Percentiles rank a stretch among this genome's conserved stretches.
phyloP scores from a whole-genome alignment of 2,797 vertebrate genomes.

The Chaenodraco wilsoni region DNA sequence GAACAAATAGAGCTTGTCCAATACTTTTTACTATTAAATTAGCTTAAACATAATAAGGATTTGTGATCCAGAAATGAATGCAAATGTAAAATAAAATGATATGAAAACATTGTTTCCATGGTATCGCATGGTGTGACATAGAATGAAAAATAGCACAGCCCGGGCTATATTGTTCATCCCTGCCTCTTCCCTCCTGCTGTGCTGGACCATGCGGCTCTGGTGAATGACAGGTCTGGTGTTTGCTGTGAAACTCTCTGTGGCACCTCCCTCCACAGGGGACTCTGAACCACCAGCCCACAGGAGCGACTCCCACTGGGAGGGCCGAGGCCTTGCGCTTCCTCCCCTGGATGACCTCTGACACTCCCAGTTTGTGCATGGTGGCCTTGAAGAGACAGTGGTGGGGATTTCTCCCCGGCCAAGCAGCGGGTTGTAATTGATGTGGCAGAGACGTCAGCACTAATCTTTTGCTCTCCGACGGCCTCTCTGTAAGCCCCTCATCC shows the following conservation, averaged over 20 bases:
- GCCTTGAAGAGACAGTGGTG: conserved; percentile 82
- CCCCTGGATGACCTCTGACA: conserved; percentile 80
- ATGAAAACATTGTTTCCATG: conserved; percentile 15
- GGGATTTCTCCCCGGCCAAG: conserved; percentile 76
- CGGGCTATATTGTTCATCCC: conserved; percentile 43
- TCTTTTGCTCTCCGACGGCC: conserved; percentile 78
- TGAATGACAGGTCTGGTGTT: conserved; percentile 83
- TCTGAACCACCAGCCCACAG: conserved; percentile 76
- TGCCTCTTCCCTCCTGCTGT: conserved; percentile 56
- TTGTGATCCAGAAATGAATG: background rate
- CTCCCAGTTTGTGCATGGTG: conserved; percentile 78
- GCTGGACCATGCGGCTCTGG: conserved; percentile 60
- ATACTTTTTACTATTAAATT: background rate
- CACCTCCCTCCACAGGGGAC: conserved; percentile 84
- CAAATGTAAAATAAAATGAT: conserved; percentile 2
- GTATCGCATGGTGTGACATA: conserved; percentile 28
- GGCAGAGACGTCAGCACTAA: conserved; percentile 85
- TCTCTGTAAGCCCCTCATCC: conserved; percentile 70
- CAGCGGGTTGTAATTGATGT: conserved; percentile 84
- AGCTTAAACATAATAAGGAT: background rate
- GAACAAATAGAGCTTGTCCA: background rate
- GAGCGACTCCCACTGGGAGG: conserved; percentile 81
- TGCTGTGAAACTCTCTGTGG: conserved; percentile 80
- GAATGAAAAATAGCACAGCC: conserved; percentile 25
- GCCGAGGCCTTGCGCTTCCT: conserved; percentile 56